Evolutionary conservation across 2,113 vertebrate species (phyloP), one percentile per base, ranked within the genome.

Genomic region (Amazona vittata): DNA sequence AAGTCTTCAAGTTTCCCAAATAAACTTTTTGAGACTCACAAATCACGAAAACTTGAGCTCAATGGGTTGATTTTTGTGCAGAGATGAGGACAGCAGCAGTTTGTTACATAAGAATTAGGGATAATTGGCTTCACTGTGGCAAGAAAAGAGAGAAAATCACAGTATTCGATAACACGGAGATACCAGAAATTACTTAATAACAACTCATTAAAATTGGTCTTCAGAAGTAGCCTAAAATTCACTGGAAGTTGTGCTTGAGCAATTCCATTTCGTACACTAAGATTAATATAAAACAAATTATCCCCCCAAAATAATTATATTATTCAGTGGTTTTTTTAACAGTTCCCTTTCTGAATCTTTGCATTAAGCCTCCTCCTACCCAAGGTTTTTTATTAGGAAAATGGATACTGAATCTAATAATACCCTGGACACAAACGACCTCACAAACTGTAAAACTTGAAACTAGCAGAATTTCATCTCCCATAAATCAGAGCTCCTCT

Each of bases 401-500:
- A 93, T 47, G 20, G 79, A 90, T 70, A 93, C 43, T 21, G n/a
- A 73, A 90, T 64, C 88, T 83, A 92, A 75, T 81, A 88, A 95
- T 39, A 94, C 16, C 69, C 55, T 52, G 28, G 55, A 52, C 52
- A 84, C 8, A 10, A 78, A 63, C 2, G 0, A 79, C 81, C 71
- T 94, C 63, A 69, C 13, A 7, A 89, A 81, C 9, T 59, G 69
- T 65, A 88, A 68, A 94, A 93, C 29, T 37, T 87, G 79, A 80
- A 93, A 83, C 47, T 37, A 17, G 41, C 87, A 91, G 75, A 91
- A 87, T 49, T 62, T 2, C 44, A 17, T 77, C 57, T 77, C 78
- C 22, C 78, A 87, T 93, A 94, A 90, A 93, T 93, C 90, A 91
- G 52, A 85, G 53, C 44, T 90, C 60, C 25, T 65, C 86, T 93